Evolutionary conservation across 1,140 invertebrate species (phyloP), one percentile per base, ranked within the genome.

Genomic region (Listronotus oregonensis): DNA sequence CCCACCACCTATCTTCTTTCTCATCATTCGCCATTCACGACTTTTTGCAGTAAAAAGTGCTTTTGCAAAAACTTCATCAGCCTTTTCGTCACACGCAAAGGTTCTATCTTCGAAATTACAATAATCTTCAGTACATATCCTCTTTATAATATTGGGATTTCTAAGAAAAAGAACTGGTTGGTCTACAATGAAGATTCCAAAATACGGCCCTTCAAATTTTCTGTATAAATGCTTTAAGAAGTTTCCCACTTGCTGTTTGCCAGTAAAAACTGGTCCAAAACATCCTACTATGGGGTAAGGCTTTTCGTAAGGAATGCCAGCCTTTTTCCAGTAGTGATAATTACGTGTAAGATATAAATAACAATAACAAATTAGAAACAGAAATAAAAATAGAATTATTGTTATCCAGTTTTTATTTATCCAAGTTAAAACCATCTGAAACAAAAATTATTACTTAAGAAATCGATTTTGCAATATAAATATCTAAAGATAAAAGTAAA

Each of bases 81-180:
- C 71, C 31, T 76, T 71, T 39, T 77, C 75, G 8, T 78, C 74
- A 7, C 69, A 69, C 0, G 72, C 32, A 37, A 73, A 72, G 0
- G 66, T 69, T 40, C 79, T 71, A 59, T 82, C 76, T 7, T 67
- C 64, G 55, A 85, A 85, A 64, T 79, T 77, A 14, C 79, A 75
- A 67, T 83, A 84, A 67, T 84, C 82, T 60, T 80, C 80, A 9
- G 83, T 74, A 6, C 80, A 65, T 6, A 85, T 74, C 4, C 75
- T 64, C 66, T 82, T 83, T n/a, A 84, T 79, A 0, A 84, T 59
- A 40, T 83, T 78, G 0, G 78, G 80, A 67, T 80, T 80, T 51
- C 78, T 71, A 0, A 83, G 51, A 1, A 84, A 72, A 3, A 84
- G 67, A 39, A 73, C 71, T 0, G 81, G 80, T 50, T 78, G 75